phyloP scores from a whole-genome alignment of 2,888 invertebrate genomes.

The Bursaphelenchus okinawaensis region DNA sequence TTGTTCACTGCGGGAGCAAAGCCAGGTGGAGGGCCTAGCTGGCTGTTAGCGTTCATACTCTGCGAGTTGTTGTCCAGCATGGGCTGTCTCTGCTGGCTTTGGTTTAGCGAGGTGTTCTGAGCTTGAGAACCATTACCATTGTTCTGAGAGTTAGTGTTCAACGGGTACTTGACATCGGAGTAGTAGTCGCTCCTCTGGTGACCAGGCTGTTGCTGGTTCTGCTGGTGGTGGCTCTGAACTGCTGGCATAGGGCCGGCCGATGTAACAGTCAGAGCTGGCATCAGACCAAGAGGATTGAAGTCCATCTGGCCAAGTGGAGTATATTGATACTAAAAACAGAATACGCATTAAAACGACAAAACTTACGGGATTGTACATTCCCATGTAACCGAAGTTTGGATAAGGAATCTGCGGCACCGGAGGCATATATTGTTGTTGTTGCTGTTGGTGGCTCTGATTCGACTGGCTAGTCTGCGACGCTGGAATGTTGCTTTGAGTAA shows the following conservation, averaged over 20 bases:
- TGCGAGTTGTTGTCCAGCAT: slow-evolving; percentile 14
- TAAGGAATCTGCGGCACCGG: background rate
- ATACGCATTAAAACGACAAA: background rate
- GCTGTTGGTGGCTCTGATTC: background rate
- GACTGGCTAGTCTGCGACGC: background rate
- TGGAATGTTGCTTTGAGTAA: background rate
- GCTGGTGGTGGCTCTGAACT: background rate
- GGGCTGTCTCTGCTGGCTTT: slow-evolving; percentile 4
- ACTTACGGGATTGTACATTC: background rate
- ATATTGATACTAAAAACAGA: background rate
- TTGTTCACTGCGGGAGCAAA: background rate
- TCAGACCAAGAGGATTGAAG: slow-evolving; percentile 1
- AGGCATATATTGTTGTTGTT: background rate
- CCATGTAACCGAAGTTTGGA: background rate
- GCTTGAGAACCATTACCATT: background rate
- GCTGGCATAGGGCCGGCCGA: slow-evolving; percentile 9
- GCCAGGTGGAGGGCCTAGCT: slow-evolving; percentile 4
- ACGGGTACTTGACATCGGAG: background rate
- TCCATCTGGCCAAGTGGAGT: slow-evolving; percentile 3
- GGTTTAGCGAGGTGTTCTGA: background rate
- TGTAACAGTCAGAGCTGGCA: slow-evolving; percentile 3
- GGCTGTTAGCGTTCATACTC: background rate
- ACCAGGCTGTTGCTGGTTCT: background rate
- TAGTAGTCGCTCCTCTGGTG: background rate
- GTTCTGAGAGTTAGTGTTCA: background rate